phyloP scores from a whole-genome alignment of 2,113 vertebrate genomes.

The Bubo bubo region DNA sequence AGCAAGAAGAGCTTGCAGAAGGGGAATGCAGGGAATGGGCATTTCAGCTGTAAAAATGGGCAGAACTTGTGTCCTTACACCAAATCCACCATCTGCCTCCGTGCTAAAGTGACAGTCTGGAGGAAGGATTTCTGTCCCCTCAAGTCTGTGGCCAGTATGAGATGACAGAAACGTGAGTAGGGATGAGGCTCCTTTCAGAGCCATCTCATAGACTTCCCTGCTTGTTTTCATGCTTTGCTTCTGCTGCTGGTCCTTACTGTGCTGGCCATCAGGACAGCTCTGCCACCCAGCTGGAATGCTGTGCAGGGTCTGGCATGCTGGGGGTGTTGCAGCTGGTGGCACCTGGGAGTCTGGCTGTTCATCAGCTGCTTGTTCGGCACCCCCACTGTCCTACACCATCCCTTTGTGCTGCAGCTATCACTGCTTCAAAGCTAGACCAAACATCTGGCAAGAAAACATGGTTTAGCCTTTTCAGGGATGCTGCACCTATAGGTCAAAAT shows the following conservation, averaged over 20 bases:
- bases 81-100: neutral
- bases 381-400: neutral
- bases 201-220: neutral
- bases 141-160: neutral
- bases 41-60: neutral
- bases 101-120: neutral
- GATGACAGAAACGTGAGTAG: neutral
- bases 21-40: neutral
- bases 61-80: neutral
- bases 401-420: neutral
- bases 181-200: neutral
- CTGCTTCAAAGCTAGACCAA: neutral
- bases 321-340: neutral
- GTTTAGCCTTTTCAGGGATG: neutral
- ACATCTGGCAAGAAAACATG: neutral
- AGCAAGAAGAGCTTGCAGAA: too few relatives aligned
- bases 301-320: neutral
- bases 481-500: neutral
- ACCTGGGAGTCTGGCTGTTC: neutral
- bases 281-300: too few relatives aligned
- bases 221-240: neutral
- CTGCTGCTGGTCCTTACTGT: neutral
- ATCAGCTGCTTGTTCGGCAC: neutral
- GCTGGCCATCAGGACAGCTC: neutral
- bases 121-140: neutral